Conservation (phyloP, 2,113 vertebrate species). For the Jaculus jaculus region DNA sequence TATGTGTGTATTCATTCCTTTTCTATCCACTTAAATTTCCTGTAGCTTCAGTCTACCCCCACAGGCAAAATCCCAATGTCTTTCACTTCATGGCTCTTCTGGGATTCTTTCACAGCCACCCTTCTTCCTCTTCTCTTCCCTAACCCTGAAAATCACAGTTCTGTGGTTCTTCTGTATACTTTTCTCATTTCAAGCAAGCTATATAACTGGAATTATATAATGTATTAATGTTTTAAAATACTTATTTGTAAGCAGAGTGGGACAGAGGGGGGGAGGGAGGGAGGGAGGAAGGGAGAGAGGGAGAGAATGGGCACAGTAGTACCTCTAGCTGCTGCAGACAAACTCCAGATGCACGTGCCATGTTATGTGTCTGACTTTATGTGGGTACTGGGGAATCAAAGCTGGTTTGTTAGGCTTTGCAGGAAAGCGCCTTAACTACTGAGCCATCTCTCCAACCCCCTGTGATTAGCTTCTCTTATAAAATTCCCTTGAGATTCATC, state of each 20-base stretch:
- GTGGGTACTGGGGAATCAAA: too few relatives aligned
- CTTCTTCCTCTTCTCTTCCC: background rate
- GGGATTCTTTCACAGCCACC: background rate
- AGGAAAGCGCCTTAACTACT: too few relatives aligned
- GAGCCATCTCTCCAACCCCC: too few relatives aligned
- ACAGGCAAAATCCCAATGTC: background rate
- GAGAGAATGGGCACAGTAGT: too few relatives aligned
- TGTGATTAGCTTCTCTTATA: background rate
- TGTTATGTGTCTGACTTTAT: too few relatives aligned
- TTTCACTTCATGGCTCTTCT: background rate
- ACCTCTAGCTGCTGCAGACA: too few relatives aligned
- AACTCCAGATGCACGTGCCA: too few relatives aligned
- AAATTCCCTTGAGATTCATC: background rate
- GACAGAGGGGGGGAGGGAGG: too few relatives aligned
- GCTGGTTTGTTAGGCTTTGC: too few relatives aligned
- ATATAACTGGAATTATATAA: background rate
- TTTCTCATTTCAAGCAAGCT: conserved; percentile 16
- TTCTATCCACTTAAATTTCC: background rate
- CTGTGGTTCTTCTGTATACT: background rate
- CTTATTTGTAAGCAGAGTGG: too few relatives aligned
- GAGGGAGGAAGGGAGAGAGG: too few relatives aligned
- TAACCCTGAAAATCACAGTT: background rate
- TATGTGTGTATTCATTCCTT: background rate
- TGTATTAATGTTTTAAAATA: background rate
- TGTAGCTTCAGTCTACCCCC: background rate